A percentile compares a stretch with the other conserved stretches of the same genome.
These are phyloP conservation scores for Drosophila kuntzei DNA, from an alignment of 2,888 invertebrate genomes.

Conservation along the genomic window DNA sequence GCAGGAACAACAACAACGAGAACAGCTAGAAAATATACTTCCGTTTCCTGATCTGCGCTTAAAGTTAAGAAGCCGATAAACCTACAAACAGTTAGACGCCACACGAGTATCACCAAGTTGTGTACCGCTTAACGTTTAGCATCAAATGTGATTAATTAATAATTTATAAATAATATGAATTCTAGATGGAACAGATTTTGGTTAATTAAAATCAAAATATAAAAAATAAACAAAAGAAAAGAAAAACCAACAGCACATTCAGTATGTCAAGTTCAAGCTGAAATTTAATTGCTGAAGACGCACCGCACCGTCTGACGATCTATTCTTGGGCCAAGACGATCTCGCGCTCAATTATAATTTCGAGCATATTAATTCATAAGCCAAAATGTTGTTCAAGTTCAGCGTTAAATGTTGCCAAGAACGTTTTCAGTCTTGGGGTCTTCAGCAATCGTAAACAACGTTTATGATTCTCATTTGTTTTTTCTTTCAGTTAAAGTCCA, in stretches of 20 bases:
- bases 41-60: conserved; percentile 72
- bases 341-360: conserved; percentile 42
- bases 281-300: conserved; percentile 41
- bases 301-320: conserved; percentile 38
- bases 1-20: conserved; percentile 32
- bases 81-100: conserved; percentile 52
- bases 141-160: conserved; percentile 32
- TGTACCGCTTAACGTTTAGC: conserved; percentile 36
- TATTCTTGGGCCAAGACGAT: conserved; percentile 56
- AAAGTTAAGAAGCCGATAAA: conserved; percentile 56
- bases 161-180: conserved; percentile 46
- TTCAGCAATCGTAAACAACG: conserved; percentile 24
- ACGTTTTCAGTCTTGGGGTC: conserved; percentile 52
- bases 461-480: conserved; percentile 39
- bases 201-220: conserved; percentile 31
- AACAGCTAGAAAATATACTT: conserved; percentile 50
- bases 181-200: conserved; percentile 41
- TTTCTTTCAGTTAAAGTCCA: conserved; percentile 1
- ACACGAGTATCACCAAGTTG: conserved; percentile 8
- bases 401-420: conserved; percentile 57
- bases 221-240: conserved; percentile 13
- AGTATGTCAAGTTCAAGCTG: conserved; percentile 72
- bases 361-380: conserved; percentile 37
- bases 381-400: conserved; percentile 63
- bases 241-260: neutral